phyloP scores from a whole-genome alignment of 2,888 invertebrate species.

The Plemyria rubiginata region DNA sequence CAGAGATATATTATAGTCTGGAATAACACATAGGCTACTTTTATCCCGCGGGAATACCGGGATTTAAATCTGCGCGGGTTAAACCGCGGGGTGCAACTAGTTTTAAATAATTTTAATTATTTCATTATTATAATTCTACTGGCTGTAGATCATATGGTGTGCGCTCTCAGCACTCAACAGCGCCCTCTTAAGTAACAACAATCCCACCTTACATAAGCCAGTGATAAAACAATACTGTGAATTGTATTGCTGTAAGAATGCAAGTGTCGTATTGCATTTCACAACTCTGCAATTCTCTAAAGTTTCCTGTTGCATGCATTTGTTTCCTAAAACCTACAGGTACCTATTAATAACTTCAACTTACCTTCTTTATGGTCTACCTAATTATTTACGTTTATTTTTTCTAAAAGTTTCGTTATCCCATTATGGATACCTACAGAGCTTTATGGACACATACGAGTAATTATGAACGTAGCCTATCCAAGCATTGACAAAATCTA shows the following conservation, averaged over 20 bases:
- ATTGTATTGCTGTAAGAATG: slow-evolving; percentile 51
- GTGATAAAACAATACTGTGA: slow-evolving; percentile 59
- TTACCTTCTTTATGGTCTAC: background rate
- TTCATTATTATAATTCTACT: no score
- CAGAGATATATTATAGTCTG: no score
- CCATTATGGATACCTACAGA: background rate
- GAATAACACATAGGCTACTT: no score
- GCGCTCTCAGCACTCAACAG: no score
- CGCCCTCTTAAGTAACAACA: no score
- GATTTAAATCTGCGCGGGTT: no score
- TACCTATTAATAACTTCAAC: background rate
- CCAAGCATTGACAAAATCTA: background rate
- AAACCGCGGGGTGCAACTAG: no score
- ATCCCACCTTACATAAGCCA: slow-evolving; percentile 1
- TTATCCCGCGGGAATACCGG: no score
- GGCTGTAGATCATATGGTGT: no score
- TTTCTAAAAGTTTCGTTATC: background rate
- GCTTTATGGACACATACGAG: background rate
- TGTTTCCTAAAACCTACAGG: slow-evolving; percentile 4
- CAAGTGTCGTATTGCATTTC: slow-evolving; percentile 58
- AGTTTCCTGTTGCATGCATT: slow-evolving; percentile 62
- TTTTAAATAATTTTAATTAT: no score
- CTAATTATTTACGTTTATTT: no score
- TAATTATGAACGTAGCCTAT: background rate
- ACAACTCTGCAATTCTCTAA: slow-evolving; percentile 58